Percentiles rank a stretch among this genome's conserved stretches.
phyloP scores from a whole-genome alignment of 1,140 invertebrate genomes.

The Campoletis sonorensis region DNA sequence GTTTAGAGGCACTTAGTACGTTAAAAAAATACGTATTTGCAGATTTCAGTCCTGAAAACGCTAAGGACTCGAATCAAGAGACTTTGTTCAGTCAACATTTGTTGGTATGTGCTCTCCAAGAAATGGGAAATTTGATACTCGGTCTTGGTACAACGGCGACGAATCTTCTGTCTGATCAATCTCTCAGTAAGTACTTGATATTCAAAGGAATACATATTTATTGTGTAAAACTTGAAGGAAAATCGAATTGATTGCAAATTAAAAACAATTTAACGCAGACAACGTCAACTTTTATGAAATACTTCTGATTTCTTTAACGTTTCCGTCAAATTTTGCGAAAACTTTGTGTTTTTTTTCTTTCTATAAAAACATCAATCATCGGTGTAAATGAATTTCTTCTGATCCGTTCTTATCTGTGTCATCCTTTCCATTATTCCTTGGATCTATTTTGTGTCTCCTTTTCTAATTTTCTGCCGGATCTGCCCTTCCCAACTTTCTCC shows the following conservation, averaged over 20 bases:
- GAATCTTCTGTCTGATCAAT: slow-evolving; percentile 91
- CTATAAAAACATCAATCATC: too few species aligned
- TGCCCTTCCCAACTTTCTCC: too few species aligned
- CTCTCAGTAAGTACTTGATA: slow-evolving; percentile 81
- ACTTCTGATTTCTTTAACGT: too few species aligned
- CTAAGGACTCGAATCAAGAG: slow-evolving; percentile 92
- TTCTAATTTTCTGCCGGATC: too few species aligned
- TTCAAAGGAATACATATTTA: not conserved
- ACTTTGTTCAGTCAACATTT: slow-evolving; percentile 96
- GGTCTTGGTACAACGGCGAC: slow-evolving; percentile 94
- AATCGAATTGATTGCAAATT: not conserved
- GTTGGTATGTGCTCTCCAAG: slow-evolving; percentile 94
- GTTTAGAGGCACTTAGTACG: not conserved
- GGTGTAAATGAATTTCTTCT: too few species aligned
- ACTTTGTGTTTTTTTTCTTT: too few species aligned
- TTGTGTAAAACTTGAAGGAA: not conserved
- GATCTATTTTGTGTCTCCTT: too few species aligned
- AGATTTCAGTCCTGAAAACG: slow-evolving; percentile 93
- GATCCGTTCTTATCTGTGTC: too few species aligned
- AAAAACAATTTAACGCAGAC: too few species aligned
- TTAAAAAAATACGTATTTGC: slow-evolving; percentile 49
- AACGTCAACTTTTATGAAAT: too few species aligned
- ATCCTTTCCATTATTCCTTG: too few species aligned
- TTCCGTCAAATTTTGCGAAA: too few species aligned
- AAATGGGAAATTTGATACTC: slow-evolving; percentile 90